phyloP scores from a whole-genome alignment of 2,113 vertebrate species.

The Marmota flaviventris region DNA sequence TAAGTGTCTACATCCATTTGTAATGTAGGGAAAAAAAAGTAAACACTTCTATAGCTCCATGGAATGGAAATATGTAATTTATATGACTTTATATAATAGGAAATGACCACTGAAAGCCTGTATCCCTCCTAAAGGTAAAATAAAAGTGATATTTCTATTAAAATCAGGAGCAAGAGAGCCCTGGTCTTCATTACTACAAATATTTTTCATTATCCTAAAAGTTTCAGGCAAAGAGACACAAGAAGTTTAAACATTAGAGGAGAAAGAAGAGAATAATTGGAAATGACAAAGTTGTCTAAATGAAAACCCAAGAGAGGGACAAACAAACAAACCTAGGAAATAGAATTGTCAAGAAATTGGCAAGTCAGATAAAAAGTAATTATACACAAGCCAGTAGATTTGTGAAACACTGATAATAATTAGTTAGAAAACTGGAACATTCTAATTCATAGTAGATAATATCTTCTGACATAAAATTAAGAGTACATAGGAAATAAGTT shows the following conservation, averaged over 20 bases:
- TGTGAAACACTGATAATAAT: not conserved
- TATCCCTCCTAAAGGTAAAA: not conserved
- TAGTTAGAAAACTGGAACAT: not conserved
- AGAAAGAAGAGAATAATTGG: not conserved
- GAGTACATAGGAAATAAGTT: not conserved
- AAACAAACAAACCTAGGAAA: not conserved
- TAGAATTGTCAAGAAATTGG: conserved; percentile 5
- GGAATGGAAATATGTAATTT: not conserved
- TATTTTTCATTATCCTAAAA: conserved; percentile 44
- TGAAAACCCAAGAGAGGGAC: not conserved
- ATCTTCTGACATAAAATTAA: not conserved
- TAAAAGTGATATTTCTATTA: not conserved
- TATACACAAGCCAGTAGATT: not conserved
- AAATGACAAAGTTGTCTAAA: not conserved
- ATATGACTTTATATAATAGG: not conserved
- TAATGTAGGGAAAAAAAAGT: not conserved
- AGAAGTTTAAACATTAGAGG: not conserved
- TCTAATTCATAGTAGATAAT: not conserved
- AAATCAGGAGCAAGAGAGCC: not conserved
- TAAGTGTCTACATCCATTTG: not conserved
- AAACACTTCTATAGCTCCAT: not conserved
- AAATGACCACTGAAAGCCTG: not conserved
- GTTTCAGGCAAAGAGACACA: not conserved
- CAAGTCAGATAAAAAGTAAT: not conserved
- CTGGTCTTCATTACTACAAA: not conserved